Conservation (phyloP, 2,888 invertebrate genomes). For the Alsophila aescularia region DNA sequence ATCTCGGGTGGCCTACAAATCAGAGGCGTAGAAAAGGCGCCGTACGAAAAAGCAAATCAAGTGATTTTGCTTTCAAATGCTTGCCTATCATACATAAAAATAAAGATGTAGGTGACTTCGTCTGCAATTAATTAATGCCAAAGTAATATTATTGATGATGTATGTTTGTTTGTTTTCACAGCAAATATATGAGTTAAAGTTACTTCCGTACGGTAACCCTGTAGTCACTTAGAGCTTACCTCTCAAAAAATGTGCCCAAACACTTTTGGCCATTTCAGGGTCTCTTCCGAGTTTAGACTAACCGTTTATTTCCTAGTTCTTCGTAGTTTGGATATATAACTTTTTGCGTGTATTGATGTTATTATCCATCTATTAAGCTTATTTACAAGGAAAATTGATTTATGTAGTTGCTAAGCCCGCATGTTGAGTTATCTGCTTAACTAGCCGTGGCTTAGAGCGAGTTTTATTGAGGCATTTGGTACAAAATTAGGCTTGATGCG, state of each 20-base stretch:
- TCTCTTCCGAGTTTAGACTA: slow-evolving; percentile 52
- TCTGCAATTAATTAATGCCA: too few species aligned
- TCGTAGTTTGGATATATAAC: slow-evolving; percentile 21
- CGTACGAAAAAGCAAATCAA: slow-evolving; percentile 3
- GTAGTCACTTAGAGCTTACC: slow-evolving; percentile 37
- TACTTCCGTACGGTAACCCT: slow-evolving; percentile 34
- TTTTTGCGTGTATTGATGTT: not conserved
- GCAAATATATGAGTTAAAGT: not conserved
- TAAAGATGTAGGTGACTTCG: too few species aligned
- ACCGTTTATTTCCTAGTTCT: slow-evolving; percentile 38
- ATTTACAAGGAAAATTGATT: slow-evolving; percentile 26
- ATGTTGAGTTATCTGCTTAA: slow-evolving; percentile 48
- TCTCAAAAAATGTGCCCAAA: slow-evolving; percentile 42
- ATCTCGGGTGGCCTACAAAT: too few species aligned
- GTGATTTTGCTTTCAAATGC: slow-evolving; percentile 8
- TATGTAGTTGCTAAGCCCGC: slow-evolving; percentile 50
- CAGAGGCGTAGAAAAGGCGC: too few species aligned
- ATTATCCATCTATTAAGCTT: slow-evolving; percentile 6
- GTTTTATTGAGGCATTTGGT: slow-evolving; percentile 59
- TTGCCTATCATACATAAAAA: too few species aligned
- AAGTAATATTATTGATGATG: too few species aligned
- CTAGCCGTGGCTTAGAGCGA: slow-evolving; percentile 46
- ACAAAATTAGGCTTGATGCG: slow-evolving; percentile 57
- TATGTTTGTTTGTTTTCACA: not conserved
- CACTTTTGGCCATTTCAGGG: slow-evolving; percentile 50